Evolutionary conservation across 2,113 vertebrate genomes (phyloP), one percentile per base, ranked within the genome.

Genomic region (Siniperca chuatsi): DNA sequence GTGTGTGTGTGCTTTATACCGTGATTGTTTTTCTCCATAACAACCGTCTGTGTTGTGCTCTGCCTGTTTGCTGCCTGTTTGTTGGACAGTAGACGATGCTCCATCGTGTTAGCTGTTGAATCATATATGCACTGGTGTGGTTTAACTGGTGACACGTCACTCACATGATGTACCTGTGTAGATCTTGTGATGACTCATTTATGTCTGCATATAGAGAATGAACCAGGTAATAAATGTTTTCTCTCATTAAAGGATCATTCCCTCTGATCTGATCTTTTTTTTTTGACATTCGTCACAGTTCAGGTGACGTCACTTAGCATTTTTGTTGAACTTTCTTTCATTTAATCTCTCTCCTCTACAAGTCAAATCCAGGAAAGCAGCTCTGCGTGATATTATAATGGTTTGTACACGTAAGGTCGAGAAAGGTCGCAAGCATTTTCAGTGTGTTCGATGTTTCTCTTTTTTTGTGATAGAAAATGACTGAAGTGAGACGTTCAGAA

Each of bases 91-190:
- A 72, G 70, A 25, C 35, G 15, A 37, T 1, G 15, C 18, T 25
- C 13, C n/a, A 15, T 29, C 0, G 10, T 71, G 57, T 46, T 60
- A 33, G 29, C 42, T 54, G 44, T 35, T 54, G 1, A 8, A 6
- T 52, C 23, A 57, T 46, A 57, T 67, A 42, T 62, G 57, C 57
- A 80, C 33, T 25, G 21, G 11, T 71, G 66, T 79, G 62, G 18
- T 54, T 55, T 54, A 7, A n/a, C 40, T 60, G 23, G 8, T 44
- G 23, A 48, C 18, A 1, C 40, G 15, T 50, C 3, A 0, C 52
- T 68, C 6, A 20, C 37, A 8, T 33, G 8, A 15, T 15, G n/a
- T 18, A 33, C 13, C 52, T 37, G 20, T 58, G 15, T 61, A 15
- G 58, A 35, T 35, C 9, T 2, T 18, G 9, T 60, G 40, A 58